Evolutionary conservation across 2,888 invertebrate genomes (phyloP), one percentile per base, ranked within the genome.

Genomic region (Lepeophtheirus nordmannii): DNA sequence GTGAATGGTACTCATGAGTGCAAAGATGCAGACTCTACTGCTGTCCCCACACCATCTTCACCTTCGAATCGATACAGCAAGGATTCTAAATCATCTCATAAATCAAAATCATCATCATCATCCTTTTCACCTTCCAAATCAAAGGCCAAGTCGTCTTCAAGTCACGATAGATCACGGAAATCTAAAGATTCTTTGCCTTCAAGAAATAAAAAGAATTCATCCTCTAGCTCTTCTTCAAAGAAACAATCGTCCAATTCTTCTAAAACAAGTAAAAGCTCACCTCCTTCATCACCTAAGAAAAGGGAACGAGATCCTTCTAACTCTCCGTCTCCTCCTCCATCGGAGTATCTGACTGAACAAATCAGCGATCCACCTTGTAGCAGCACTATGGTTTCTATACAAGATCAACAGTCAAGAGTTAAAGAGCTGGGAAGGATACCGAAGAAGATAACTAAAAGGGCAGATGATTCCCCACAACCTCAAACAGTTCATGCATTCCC

Each of bases 391-490:
- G n/a, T 8, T n/a, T 46, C 53, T 46, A 46, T 17, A 46, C 53
- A 17, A 46, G 53, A 46, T 14, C 53, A 46, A 46, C n/a, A 46
- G 53, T 46, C 53, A 17, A 20, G 20, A 22, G 38, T 23, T 17
- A 60, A 60, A 14, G 60, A 14, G 22, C 60, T 17, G 23, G 30
- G 37, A 60, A 60, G 60, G n/a, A 60, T 14, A 17, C 39, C 60
- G 5, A 46, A 46, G 17, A 60, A 60, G 37, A 57, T 57, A 20
- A 20, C 57, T 30, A 57, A 57, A 57, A 57, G 23, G 57, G 10
- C 57, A 11, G 57, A 30, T 23, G 57, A 30, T 14, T 57, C 57
- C 8, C 23, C 57, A 11, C 57, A 57, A 30, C 20, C 20, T 20
- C 20, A 8, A 30, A 9, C 57, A 22, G 20, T 30, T 11, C 11